Percentiles rank a stretch among this genome's conserved stretches.
These are phyloP conservation scores for Yponomeuta evonymella DNA, from an alignment of 2,888 invertebrate genomes.

Conservation along the genomic window DNA sequence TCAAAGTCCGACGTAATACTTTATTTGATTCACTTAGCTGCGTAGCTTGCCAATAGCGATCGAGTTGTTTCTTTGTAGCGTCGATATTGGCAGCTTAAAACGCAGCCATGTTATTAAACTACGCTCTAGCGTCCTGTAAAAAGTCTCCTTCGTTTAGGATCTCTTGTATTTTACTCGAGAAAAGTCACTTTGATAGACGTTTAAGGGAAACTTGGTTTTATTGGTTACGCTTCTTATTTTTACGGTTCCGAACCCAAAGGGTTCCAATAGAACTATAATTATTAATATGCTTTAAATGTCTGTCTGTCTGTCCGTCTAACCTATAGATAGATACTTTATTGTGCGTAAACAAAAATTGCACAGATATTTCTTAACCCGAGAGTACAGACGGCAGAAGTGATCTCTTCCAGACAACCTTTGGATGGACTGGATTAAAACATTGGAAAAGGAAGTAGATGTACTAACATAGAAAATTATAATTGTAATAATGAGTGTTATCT, in stretches of 20 bases:
- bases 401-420: too few species aligned
- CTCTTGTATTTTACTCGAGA: not conserved
- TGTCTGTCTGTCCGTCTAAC: too few species aligned
- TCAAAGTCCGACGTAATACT: not conserved
- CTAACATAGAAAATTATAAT: too few species aligned
- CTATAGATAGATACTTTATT: too few species aligned
- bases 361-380: too few species aligned
- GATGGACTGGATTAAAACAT: too few species aligned
- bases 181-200: not conserved
- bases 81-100: not conserved
- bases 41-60: not conserved
- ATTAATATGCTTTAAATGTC: too few species aligned
- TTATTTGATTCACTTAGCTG: not conserved
- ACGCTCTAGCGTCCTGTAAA: not conserved
- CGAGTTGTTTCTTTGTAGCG: not conserved
- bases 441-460: too few species aligned
- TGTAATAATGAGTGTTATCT: too few species aligned
- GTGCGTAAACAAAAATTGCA: too few species aligned
- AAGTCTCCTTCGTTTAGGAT: not conserved
- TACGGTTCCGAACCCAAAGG: not conserved
- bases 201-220: not conserved
- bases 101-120: not conserved
- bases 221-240: not conserved
- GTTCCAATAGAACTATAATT: too few species aligned
- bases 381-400: too few species aligned